Percentiles rank a stretch among this genome's conserved stretches.
phyloP scores from a whole-genome alignment of 1,140 invertebrate species.

The Helicoverpa zea region DNA sequence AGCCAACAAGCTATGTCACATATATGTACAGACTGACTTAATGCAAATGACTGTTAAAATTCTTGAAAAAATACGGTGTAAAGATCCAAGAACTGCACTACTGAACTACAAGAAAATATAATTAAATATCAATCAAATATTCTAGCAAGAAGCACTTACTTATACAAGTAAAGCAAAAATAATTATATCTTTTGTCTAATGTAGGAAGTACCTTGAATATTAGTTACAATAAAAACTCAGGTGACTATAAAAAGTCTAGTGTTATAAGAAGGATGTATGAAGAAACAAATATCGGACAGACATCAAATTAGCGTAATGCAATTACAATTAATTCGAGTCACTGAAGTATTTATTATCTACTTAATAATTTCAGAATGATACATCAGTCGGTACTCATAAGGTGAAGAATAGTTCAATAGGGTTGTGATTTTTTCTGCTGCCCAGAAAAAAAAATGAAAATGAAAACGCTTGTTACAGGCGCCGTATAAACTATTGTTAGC shows the following conservation, averaged over 20 bases:
- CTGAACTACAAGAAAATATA: background rate
- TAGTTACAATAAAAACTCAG: background rate
- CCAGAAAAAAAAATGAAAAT: too few species aligned
- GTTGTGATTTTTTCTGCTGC: too few species aligned
- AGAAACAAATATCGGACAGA: slow-evolving; percentile 4
- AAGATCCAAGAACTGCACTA: background rate
- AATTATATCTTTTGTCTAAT: background rate
- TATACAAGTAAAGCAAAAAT: background rate
- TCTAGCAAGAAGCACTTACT: background rate
- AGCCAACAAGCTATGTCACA: too few species aligned
- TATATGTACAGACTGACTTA: too few species aligned
- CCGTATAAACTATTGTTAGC: too few species aligned
- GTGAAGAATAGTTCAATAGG: too few species aligned
- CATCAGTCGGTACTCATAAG: too few species aligned
- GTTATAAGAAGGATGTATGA: background rate
- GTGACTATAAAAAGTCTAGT: slow-evolving; percentile 3
- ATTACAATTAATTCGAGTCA: background rate
- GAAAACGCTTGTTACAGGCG: too few species aligned
- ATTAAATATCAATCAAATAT: slow-evolving; percentile 28
- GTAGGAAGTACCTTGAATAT: slow-evolving; percentile 2
- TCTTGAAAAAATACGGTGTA: too few species aligned
- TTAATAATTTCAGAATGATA: background rate
- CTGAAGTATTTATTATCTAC: background rate
- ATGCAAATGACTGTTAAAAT: too few species aligned
- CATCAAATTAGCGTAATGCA: slow-evolving; percentile 22